Base-by-base conservation (phyloP, 2,797 vertebrate species). In the Setipinna tenuifilis region DNA sequence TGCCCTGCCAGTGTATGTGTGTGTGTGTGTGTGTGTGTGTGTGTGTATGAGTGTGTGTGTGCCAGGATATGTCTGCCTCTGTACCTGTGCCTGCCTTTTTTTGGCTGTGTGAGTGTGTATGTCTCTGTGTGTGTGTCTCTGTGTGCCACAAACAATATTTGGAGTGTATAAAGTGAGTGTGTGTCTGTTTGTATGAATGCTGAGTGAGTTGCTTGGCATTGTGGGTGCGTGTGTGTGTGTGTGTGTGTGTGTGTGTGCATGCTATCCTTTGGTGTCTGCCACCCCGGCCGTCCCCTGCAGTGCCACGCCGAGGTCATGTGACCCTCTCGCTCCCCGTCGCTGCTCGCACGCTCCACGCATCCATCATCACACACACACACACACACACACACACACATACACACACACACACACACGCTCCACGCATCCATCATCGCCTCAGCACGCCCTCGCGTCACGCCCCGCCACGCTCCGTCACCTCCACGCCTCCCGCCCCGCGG, bases 371-470 rank as follows among this genome's bases (percentile, higher is more conserved):
- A n/a, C n/a, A n/a, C n/a, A n/a, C n/a, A n/a, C n/a, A n/a, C n/a
- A n/a, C n/a, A n/a, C n/a, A n/a, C n/a, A n/a, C n/a, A n/a, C n/a
- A n/a, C n/a, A n/a, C n/a, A n/a, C n/a, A n/a, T n/a, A n/a, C n/a
- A n/a, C n/a, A n/a, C n/a, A n/a, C n/a, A n/a, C n/a, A n/a, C n/a
- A n/a, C n/a, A n/a, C 35, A 16, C 71, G 35, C 71, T 41, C 71
- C 71, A 78, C 50, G 50, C 90, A 89, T 90, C 87, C 84, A 90
- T 90, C 90, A 90, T 88, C 75, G 82, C 85, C 88, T 87, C 83
- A 84, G 88, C 86, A 87, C 17, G 83, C 41, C 86, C 31, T 44
- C 71, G 71, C 35, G 35, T 78, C 71, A 59, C 19, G 58, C 58
- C 58, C 58, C 11, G 58, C 19, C 58, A 78, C 71, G 71, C 71